These are phyloP conservation scores for Scrobipalpa atriplicella DNA, from an alignment of 2,888 invertebrate species.

Conservation along the genomic window DNA sequence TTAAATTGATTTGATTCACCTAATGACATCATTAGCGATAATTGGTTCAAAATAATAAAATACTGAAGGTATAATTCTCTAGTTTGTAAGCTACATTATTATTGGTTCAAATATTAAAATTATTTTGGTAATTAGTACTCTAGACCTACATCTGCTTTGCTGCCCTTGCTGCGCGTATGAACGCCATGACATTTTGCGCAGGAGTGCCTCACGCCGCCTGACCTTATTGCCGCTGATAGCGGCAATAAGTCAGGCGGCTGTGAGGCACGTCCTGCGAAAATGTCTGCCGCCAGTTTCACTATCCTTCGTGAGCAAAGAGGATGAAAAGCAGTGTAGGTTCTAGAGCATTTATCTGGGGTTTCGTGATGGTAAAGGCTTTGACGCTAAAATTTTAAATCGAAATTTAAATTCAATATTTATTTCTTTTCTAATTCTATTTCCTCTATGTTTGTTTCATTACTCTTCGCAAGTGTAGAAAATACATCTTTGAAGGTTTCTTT, in stretches of 20 bases:
- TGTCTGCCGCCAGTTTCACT: slow-evolving; percentile 49
- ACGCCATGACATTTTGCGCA: slow-evolving; percentile 67
- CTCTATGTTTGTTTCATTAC: no score
- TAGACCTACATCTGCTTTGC: slow-evolving; percentile 36
- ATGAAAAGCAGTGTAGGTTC: slow-evolving; percentile 30
- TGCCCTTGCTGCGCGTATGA: slow-evolving; percentile 59
- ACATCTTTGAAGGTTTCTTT: no score
- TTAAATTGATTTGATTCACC: no score
- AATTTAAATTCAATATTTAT: no score
- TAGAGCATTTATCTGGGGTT: slow-evolving; percentile 24
- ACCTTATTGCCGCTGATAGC: slow-evolving; percentile 46
- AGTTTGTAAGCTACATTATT: no score
- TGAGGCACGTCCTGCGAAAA: no score
- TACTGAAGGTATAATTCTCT: no score
- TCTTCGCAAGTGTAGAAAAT: no score
- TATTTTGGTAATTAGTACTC: no score
- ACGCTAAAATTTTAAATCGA: no score
- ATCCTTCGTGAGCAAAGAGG: slow-evolving; percentile 23
- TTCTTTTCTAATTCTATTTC: no score
- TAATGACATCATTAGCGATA: background rate
- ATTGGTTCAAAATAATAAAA: background rate
- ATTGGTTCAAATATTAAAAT: no score
- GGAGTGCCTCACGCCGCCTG: slow-evolving; percentile 47
- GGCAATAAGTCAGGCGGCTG: slow-evolving; percentile 26
- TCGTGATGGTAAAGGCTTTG: background rate